Evolutionary conservation across 30 jellyfish, hydroid and myxozoan genomes (phyloP), one percentile per base, ranked within the genome.

Genomic region (Calvadosia cruxmelitensis): DNA sequence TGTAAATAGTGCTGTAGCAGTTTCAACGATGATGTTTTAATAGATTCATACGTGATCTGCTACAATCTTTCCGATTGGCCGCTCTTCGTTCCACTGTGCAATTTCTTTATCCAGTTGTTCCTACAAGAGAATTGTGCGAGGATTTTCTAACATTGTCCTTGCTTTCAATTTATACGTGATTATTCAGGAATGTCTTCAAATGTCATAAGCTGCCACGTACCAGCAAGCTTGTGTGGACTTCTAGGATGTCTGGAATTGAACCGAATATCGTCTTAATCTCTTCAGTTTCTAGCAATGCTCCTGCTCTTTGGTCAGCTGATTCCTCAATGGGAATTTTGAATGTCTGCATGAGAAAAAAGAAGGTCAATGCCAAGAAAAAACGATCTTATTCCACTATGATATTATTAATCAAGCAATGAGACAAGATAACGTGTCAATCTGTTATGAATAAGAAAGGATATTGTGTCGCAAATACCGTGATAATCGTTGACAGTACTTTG

Each of bases 201-300:
- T n/a, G n/a, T n/a, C n/a, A n/a, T n/a, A n/a, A n/a, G n/a, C n/a
- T n/a, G n/a, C n/a, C 20, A n/a, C 94, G 31, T 74, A 91, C 99
- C 77, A 91, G 72, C 28, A 91, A 64, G 32, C 83, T 72, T 63
- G 72, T 76, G 64, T 91, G 99, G n/a, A 83, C 89, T 50, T 82
- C 99, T 27, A 91, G 57, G 3, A 91, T 71, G 2, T 91, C 99
- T 28, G 99, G 99, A 57, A 91, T 64, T 0, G 99, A 78, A 0
- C 99, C 99, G 67, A 91, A 91, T 12, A 91, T 80, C 0, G 99
- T 91, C 66, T 91, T 91, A 28, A 91, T 91, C 66, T 91, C 99
- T 49, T 91, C 99, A 13, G 95, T 75, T 27, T 88, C 95, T 27
- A 91, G 78, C 12, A 91, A 80, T 1, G 99, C 84, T 2, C 99